Evolutionary conservation across 2,113 vertebrate species (phyloP).

Genomic region (Irena cyanogastra): DNA sequence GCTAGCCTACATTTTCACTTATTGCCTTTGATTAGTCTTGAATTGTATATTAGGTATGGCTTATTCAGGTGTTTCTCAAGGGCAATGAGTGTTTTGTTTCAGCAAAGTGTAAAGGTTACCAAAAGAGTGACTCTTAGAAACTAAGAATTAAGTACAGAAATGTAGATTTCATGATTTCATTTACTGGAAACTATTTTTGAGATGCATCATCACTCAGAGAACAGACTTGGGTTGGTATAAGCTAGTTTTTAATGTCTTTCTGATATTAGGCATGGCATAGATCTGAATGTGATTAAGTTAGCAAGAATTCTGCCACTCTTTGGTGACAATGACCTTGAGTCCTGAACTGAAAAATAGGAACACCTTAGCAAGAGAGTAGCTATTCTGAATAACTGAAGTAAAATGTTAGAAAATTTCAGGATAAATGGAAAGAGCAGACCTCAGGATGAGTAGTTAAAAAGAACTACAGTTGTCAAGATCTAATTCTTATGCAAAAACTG

Average conservation of each 20-base stretch:
- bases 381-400: not conserved
- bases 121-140: not conserved
- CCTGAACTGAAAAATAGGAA: not conserved
- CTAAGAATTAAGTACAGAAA: slow-evolving; percentile 9
- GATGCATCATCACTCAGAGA: not conserved
- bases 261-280: not conserved
- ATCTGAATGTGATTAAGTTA: slow-evolving; percentile 24
- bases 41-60: not conserved
- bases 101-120: not conserved
- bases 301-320: slow-evolving; percentile 7
- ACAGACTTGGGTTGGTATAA: slow-evolving; percentile 2
- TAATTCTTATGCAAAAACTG: not conserved
- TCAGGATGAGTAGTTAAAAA: not conserved
- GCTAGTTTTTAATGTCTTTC: slow-evolving; percentile 36
- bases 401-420: not conserved
- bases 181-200: slow-evolving; percentile 31
- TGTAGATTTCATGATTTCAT: not conserved
- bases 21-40: not conserved
- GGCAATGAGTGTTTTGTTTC: not conserved
- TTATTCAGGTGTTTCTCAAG: slow-evolving; percentile 19
- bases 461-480: not conserved
- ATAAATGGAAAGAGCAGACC: not conserved
- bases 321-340: not conserved
- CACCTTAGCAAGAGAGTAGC: not conserved
- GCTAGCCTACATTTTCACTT: not conserved